Evolutionary conservation across 1,140 invertebrate species (phyloP).

Genomic region (Antheraea mylitta): DNA sequence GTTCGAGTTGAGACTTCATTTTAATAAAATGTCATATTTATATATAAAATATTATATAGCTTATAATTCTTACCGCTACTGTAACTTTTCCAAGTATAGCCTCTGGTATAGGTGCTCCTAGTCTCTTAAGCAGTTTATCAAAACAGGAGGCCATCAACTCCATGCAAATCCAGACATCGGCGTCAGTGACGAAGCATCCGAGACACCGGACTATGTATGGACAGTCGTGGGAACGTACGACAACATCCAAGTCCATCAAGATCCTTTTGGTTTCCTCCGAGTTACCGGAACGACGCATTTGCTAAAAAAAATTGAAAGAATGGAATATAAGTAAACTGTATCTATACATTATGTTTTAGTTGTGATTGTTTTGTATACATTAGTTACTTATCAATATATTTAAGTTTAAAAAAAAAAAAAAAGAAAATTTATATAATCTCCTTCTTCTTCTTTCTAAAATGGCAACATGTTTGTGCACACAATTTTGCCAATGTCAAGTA

Average conservation of each 20-base stretch:
- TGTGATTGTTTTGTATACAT: no score
- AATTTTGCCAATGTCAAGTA: no score
- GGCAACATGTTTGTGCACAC: no score
- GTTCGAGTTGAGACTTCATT: no score
- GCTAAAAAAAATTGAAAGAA: slow-evolving; percentile 77
- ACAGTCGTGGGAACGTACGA: slow-evolving; percentile 97
- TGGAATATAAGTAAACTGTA: not conserved
- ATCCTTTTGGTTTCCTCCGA: slow-evolving; percentile 98
- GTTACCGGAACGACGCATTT: slow-evolving; percentile 98
- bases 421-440: no score
- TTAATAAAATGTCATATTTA: no score
- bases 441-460: no score
- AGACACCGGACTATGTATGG: slow-evolving; percentile 98
- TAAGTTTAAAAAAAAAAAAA: no score
- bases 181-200: slow-evolving; percentile 97
- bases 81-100: slow-evolving; percentile 97
- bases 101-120: slow-evolving; percentile 94
- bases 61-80: slow-evolving; percentile 88
- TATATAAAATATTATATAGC: no score
- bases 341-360: no score
- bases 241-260: slow-evolving; percentile 98
- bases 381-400: no score
- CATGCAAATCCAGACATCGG: slow-evolving; percentile 95
- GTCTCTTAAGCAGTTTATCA: slow-evolving; percentile 95
- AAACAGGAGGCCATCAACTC: slow-evolving; percentile 99